A percentile compares a stretch with the other conserved stretches of the same genome.
Conservation (phyloP, 92 coral and sea anemone species). For the Ricordea florida region DNA sequence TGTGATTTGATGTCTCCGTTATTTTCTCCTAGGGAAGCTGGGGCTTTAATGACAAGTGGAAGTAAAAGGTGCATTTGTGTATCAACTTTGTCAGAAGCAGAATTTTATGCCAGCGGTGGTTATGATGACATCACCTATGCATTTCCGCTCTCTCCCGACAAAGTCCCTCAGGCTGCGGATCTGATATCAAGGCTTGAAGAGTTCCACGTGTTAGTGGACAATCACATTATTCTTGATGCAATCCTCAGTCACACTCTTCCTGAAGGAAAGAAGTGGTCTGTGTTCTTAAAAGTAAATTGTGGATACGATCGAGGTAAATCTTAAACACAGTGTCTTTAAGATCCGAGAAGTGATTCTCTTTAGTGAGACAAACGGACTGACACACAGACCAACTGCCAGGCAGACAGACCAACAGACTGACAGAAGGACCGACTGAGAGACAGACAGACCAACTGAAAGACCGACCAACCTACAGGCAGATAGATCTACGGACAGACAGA, state of each 20-base stretch:
- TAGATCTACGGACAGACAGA: too few species aligned
- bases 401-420: too few species aligned
- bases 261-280: constrained; percentile 80
- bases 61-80: constrained; percentile 76
- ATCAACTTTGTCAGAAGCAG: constrained; percentile 92
- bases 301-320: constrained; percentile 79
- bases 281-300: constrained; percentile 81
- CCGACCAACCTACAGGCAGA: too few species aligned
- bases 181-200: constrained; percentile 57
- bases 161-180: constrained; percentile 74
- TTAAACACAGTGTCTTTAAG: neutral
- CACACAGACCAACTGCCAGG: too few species aligned
- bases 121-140: constrained; percentile 92
- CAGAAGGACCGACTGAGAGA: too few species aligned
- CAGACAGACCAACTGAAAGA: too few species aligned
- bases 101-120: constrained; percentile 79
- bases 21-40: constrained; percentile 75
- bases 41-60: constrained; percentile 81
- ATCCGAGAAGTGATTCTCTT: too few species aligned
- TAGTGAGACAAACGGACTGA: neutral
- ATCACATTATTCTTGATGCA: constrained; percentile 66
- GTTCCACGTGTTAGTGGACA: constrained; percentile 86
- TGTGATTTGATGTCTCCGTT: neutral
- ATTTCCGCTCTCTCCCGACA: constrained; percentile 82
- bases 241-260: constrained; percentile 28